Evolutionary conservation across 2,888 invertebrate species (phyloP), one percentile per base, ranked within the genome.

Genomic region (Amphipoea oculea): DNA sequence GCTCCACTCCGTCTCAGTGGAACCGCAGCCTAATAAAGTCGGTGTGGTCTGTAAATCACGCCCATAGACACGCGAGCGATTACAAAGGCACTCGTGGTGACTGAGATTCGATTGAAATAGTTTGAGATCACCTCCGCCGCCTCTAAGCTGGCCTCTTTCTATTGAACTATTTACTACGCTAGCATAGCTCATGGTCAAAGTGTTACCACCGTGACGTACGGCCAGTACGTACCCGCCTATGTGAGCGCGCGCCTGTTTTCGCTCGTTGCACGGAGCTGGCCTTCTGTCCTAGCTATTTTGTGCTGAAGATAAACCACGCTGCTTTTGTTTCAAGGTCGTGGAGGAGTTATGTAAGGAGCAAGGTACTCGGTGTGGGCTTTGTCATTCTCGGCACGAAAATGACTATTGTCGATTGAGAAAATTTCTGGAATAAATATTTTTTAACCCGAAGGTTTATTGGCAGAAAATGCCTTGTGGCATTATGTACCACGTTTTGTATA

Each of bases 261-360:
- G 1, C 4, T 73, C 11, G 2, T 66, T 51, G 11, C 36, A n/a
- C 23, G 2, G 5, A 67, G 0, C 2, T 67, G 4, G 2, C 40
- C 62, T 81, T 82, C 82, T 81, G 62, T 11, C 0, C 12, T 29
- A 12, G 23, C 36, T 74, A 17, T 54, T 45, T 23, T 57, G 54
- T 48, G 77, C 45, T 54, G 7, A 60, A 81, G 76, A 88, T 82
- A 80, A 88, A 83, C 83, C 83, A 73, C 77, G 70, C 70, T 65
- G 85, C 76, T 85, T 76, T 76, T 86, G 62, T 70, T 84, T 82
- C 85, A 88, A 88, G 82, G 89, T 81, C 82, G 72, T 40, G 2
- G 57, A 79, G 72, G 72, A 81, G 74, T 80, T 72, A 79, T 57
- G 29, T 73, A 45, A 79, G 36, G 68, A 78, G 66, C 78, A 71